Percentiles rank a stretch among this genome's conserved stretches.
Evolutionary conservation across 1,140 invertebrate genomes (phyloP).

Genomic region (Pseudomyrmex flavicornis): DNA sequence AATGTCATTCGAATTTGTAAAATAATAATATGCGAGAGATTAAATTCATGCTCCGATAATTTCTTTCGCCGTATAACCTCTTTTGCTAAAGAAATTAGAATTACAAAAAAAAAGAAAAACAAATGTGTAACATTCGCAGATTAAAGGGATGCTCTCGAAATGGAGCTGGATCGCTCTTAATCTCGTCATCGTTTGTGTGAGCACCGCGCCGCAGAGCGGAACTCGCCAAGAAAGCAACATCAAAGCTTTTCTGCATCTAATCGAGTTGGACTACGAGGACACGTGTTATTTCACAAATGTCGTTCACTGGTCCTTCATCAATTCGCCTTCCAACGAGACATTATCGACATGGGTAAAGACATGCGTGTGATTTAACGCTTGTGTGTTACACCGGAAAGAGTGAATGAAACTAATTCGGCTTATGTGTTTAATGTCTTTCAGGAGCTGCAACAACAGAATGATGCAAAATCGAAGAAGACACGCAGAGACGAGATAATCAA

Average conservation of each 20-base stretch:
- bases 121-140: conserved; percentile 45
- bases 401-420: too few relatives aligned
- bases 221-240: conserved; percentile 22
- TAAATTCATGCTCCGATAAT: not conserved
- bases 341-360: conserved; percentile 75
- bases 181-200: conserved; percentile 53
- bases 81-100: not conserved
- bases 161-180: conserved; percentile 71
- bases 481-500: conserved; percentile 56
- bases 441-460: conserved; percentile 70
- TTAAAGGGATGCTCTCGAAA: conserved; percentile 73
- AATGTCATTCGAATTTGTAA: too few relatives aligned
- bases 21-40: not conserved
- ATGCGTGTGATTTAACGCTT: not conserved
- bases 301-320: conserved; percentile 78
- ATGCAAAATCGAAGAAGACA: conserved; percentile 68
- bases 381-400: not conserved
- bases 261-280: conserved; percentile 80
- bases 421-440: conserved; percentile 52
- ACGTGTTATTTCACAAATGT: conserved; percentile 72
- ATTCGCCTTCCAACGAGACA: conserved; percentile 68
- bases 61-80: not conserved
- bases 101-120: not conserved
- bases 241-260: conserved; percentile 72
- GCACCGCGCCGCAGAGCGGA: not conserved